Base-by-base conservation (phyloP, 2,888 invertebrate species). In the Chironomus riparius region DNA sequence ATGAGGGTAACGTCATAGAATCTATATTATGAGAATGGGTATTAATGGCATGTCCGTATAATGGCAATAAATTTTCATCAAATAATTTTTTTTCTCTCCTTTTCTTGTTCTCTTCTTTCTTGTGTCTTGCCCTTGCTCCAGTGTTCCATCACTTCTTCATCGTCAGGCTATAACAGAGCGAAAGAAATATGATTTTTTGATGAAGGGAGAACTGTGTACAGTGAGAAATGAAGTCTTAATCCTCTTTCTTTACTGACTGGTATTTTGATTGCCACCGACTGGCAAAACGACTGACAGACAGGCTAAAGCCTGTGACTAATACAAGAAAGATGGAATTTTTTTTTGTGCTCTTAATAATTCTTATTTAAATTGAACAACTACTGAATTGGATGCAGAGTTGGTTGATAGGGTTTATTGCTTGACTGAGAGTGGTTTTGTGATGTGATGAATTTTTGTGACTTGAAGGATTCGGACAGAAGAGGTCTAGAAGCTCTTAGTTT, bases 141-240 rank as follows among this genome's bases (percentile, higher is more conserved):
- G 12, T 12, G 69, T 18, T 47, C 10, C 38, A 38, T 38, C 38
- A 38, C 10, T 38, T 38, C 38, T 38, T 56, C 56, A 56, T 56
- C 56, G 50, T 50, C 50, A 56, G 38, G 38, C 38, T 10, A 38
- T 38, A 38, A 47, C 69, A 10, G 28, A 28, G 28, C n/a, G 12
- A 68, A 62, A 62, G 10, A 68, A 65, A n/a, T 56, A 56, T 56
- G 56, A 56, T 56, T 56, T 56, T 56, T 56, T 56, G 56, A 56
- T 56, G 56, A 18, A 7, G 22, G 24, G 65, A 21, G 56, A 38
- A 38, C 10, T 2, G 7, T 68, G 38, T n/a, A 70, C 13, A 50
- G 62, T 50, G 72, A 72, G 22, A 72, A 72, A 72, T 72, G 72
- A 72, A 72, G 72, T 72, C 72, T 72, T 72, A 72, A 72, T 72